Conservation (phyloP, 2,888 invertebrate species). For the Drosophila peninsularis region DNA sequence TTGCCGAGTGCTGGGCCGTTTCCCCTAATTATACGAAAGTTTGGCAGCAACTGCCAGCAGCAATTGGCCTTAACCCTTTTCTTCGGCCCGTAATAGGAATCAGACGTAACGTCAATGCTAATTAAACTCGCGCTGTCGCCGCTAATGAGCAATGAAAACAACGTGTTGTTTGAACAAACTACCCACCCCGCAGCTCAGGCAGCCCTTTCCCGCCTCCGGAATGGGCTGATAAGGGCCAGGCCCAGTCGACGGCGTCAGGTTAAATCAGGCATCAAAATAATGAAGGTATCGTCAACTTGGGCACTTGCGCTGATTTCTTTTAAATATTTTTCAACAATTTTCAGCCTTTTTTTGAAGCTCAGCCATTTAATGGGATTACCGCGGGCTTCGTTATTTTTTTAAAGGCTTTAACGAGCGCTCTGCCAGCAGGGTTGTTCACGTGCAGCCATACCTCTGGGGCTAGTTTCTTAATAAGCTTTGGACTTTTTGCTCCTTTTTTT, state of each 20-base stretch:
- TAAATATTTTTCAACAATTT: conserved; percentile 68
- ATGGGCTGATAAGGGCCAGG: conserved; percentile 72
- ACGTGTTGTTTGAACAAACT: conserved; percentile 75
- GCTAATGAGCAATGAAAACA: conserved; percentile 84
- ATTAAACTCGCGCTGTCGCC: conserved; percentile 80
- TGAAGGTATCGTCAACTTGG: conserved; percentile 68
- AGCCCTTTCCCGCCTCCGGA: conserved; percentile 22
- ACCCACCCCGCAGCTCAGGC: conserved; percentile 1
- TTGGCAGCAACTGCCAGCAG: conserved; percentile 60
- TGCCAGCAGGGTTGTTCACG: conserved; percentile 47
- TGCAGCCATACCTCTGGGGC: conserved; percentile 25
- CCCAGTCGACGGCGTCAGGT: conserved; percentile 72
- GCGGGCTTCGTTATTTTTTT: conserved; percentile 42
- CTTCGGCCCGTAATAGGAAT: conserved; percentile 42
- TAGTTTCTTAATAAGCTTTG: conserved; percentile 53
- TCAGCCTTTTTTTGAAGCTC: conserved; percentile 48
- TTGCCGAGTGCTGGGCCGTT: conserved; percentile 27
- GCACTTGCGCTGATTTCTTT: conserved; percentile 70
- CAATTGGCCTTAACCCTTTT: conserved; percentile 68
- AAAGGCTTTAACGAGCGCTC: conserved; percentile 50
- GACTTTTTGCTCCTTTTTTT: conserved; percentile 16
- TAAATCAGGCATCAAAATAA: conserved; percentile 82
- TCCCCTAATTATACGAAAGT: conserved; percentile 39
- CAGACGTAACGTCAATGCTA: conserved; percentile 74
- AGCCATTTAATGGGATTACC: conserved; percentile 73